These are phyloP conservation scores for Lacerta viridis DNA, from an alignment of 2,797 vertebrate genomes.

Conservation along the genomic window DNA sequence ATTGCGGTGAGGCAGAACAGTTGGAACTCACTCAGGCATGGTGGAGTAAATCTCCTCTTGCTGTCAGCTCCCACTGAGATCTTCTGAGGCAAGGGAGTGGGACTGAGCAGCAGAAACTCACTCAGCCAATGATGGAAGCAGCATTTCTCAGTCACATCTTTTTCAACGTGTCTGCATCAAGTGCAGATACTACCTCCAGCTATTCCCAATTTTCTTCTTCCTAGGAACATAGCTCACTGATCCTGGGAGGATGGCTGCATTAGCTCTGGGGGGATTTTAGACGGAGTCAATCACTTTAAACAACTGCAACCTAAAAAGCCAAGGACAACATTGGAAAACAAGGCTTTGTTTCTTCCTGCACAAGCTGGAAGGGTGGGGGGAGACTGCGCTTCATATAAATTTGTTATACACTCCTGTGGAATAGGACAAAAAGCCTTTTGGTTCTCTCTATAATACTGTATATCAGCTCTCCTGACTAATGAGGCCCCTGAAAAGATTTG, in stretches of 20 bases:
- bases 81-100: not conserved
- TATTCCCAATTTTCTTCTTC: not conserved
- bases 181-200: not conserved
- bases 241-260: not conserved
- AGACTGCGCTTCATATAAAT: slow-evolving; percentile 13
- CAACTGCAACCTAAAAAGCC: not conserved
- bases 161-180: not conserved
- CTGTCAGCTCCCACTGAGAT: not conserved
- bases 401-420: slow-evolving; percentile 25
- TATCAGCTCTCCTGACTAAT: slow-evolving; percentile 31
- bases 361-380: not conserved
- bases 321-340: not conserved
- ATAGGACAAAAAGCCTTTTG: not conserved
- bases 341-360: not conserved
- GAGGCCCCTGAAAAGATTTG: slow-evolving; percentile 28
- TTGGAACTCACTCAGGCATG: not conserved
- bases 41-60: not conserved
- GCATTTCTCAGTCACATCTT: not conserved
- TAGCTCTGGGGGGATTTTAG: not conserved
- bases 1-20: too few species aligned
- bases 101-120: not conserved
- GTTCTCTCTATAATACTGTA: not conserved
- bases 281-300: not conserved
- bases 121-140: not conserved
- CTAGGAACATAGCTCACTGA: not conserved